Evolutionary conservation across 2,113 vertebrate genomes (phyloP).

Genomic region (Burhinus oedicnemus): DNA sequence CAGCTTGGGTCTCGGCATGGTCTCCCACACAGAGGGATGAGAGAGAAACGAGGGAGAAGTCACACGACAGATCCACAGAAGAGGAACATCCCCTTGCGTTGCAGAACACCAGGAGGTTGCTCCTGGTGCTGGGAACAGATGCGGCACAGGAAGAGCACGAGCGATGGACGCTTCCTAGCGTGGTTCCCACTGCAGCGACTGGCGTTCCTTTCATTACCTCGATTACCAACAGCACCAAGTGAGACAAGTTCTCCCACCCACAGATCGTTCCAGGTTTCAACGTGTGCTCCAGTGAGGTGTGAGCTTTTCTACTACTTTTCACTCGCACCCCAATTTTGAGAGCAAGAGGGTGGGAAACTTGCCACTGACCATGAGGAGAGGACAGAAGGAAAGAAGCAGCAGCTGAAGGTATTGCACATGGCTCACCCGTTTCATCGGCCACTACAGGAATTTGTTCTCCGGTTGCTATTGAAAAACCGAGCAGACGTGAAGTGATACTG

Average conservation of each 20-base stretch:
- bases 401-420: neutral
- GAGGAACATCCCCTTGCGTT: neutral
- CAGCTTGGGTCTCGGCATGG: neutral
- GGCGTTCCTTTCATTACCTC: neutral
- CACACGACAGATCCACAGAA: neutral
- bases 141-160: rapidly evolving
- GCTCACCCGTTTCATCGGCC: neutral
- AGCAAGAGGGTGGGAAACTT: neutral
- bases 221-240: neutral
- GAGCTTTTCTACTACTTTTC: neutral
- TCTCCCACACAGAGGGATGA: neutral
- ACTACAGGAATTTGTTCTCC: neutral
- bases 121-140: neutral
- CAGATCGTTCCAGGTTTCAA: neutral
- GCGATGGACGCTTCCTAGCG: rapidly evolving
- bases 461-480: rapidly evolving
- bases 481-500: rapidly evolving
- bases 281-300: rapidly evolving
- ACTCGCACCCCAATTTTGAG: neutral
- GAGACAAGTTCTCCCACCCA: neutral
- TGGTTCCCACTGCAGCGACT: rapidly evolving
- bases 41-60: neutral
- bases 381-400: rapidly evolving
- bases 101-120: no score
- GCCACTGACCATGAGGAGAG: neutral